Percentiles rank a stretch among this genome's conserved stretches.
Evolutionary conservation across 2,797 vertebrate species (phyloP).

Genomic region (Sebastes oblongus): DNA sequence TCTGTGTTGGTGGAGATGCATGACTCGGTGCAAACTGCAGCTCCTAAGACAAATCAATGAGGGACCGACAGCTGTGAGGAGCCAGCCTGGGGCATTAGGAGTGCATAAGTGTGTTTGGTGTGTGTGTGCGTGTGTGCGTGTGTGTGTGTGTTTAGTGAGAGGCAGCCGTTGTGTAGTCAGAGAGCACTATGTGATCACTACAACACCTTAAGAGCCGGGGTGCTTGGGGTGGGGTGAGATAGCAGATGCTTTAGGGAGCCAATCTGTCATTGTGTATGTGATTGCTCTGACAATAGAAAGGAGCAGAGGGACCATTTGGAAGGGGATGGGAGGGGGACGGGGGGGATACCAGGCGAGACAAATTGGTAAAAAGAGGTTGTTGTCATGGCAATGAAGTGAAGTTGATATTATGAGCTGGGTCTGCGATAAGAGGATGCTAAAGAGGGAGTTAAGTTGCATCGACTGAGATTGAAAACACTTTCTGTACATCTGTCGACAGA

Average conservation of each 20-base stretch:
- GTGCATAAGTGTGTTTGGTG: conserved; percentile 3
- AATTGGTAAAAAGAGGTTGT: conserved; percentile 39
- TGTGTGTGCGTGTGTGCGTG: not conserved
- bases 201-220: conserved; percentile 32
- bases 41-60: conserved; percentile 55
- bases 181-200: conserved; percentile 21
- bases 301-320: not conserved
- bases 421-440: not conserved
- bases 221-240: not conserved
- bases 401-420: conserved; percentile 23
- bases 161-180: not conserved
- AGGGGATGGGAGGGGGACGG: too few relatives aligned
- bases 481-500: not conserved
- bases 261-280: conserved; percentile 21
- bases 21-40: conserved; percentile 15
- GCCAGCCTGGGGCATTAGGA: conserved; percentile 17
- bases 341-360: not conserved
- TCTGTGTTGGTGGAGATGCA: conserved; percentile 15
- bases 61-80: conserved; percentile 38
- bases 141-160: not conserved
- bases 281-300: conserved; percentile 22
- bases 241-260: conserved; percentile 47
- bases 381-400: conserved; percentile 48
- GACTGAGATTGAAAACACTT: not conserved
- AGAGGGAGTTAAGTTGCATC: not conserved